Evolutionary conservation across 2,797 vertebrate genomes (phyloP).

Genomic region (Pseudochirops corinnae): DNA sequence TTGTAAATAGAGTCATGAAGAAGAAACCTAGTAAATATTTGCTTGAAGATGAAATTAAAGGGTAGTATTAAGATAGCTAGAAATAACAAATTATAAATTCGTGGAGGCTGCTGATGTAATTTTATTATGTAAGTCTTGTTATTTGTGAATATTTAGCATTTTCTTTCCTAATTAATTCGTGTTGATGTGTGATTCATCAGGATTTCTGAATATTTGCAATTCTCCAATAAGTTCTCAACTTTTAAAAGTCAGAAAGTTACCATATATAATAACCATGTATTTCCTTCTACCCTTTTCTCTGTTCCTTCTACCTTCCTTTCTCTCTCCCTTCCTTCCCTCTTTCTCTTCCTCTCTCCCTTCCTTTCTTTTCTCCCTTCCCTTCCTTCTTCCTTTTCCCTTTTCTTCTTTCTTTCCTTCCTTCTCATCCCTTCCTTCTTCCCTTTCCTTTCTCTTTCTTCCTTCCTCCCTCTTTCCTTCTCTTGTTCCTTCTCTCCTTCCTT

Average conservation of each 20-base stretch:
- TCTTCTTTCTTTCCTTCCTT: no score
- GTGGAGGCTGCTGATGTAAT: constrained; percentile 34
- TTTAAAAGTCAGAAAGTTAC: not conserved
- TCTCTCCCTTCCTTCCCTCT: not conserved
- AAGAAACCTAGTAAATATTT: constrained; percentile 70
- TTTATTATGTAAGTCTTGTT: not conserved
- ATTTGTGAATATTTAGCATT: not conserved
- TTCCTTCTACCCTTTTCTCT: not conserved
- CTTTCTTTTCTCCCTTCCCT: no score
- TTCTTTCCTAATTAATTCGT: constrained; percentile 51
- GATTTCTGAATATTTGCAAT: constrained; percentile 22
- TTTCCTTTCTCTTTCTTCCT: not conserved
- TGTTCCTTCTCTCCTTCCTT: no score
- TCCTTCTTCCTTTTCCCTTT: not conserved
- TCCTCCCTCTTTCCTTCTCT: rapidly evolving
- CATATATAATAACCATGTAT: not conserved
- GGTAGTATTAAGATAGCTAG: constrained; percentile 35
- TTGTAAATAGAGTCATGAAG: constrained; percentile 50
- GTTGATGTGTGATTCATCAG: constrained; percentile 8
- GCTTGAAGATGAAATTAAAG: constrained; percentile 66
- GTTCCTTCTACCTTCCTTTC: not conserved
- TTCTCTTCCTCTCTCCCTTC: not conserved
- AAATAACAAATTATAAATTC: constrained; percentile 27
- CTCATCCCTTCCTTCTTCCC: no score
- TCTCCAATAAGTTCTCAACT: constrained; percentile 51